Evolutionary conservation across 1,140 invertebrate species (phyloP), one percentile per base, ranked within the genome.

Genomic region (Drosophila takahashii): DNA sequence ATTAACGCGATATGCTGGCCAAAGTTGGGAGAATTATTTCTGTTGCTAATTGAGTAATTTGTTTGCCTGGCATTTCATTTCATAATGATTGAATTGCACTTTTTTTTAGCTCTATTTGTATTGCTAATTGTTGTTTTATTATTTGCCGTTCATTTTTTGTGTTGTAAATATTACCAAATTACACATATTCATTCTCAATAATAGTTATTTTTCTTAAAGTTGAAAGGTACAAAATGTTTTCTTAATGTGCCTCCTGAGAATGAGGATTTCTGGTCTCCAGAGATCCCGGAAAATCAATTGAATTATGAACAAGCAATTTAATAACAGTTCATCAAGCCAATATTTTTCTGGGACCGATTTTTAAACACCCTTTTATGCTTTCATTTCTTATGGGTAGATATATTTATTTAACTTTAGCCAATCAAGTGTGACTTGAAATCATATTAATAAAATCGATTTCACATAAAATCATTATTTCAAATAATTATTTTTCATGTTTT

Each of bases 61-160:
- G 65, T 70, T 71, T 56, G 65, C 42, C 51, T 39, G 66, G 64
- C 66, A 70, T 70, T 70, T 70, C 29, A 57, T 71, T 71, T 70
- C 41, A 56, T 29, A 3, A 18, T 57, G 66, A 70, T 70, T 70
- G 66, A 69, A 69, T 56, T 39, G 50, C 64, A 57, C 41, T 67
- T 67, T 51, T 67, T 10, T 11, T 10, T 9, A 22, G 9, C 2
- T 18, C 4, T 34, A 9, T 32, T 67, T 65, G 64, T 9, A 47
- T 51, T 36, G 51, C 64, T 71, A 71, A 70, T 71, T 70, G 65
- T 57, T 41, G 42, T 66, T 52, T 47, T 56, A 54, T 56, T 15
- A 64, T 52, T 22, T 67, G 45, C 11, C 37, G 58, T 34, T 3
- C 4, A 13, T 3, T 34, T 56, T 54, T 37, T 57, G 16, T 13